phyloP scores from a whole-genome alignment of 2,888 invertebrate genomes.

The Pteria penguin region DNA sequence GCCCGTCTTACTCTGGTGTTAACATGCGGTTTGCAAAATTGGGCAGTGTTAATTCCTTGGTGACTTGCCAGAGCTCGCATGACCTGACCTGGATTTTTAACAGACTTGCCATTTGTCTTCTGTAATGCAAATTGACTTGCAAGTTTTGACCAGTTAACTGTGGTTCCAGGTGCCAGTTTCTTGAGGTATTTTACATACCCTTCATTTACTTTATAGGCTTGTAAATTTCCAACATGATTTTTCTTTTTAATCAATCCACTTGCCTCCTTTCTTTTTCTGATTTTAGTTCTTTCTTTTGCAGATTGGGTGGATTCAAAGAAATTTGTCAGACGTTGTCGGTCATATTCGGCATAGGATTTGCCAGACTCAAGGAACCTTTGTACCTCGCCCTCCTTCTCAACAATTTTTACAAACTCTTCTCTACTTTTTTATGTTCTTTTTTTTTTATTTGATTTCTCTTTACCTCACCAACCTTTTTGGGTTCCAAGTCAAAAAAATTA shows the following conservation, averaged over 20 bases:
- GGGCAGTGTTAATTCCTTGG: not conserved
- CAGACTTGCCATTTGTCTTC: not conserved
- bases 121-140: not conserved
- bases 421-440: not conserved
- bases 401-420: not conserved
- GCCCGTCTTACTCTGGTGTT: constrained; percentile 2
- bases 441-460: not conserved
- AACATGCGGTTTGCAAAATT: not conserved
- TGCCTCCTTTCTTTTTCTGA: not conserved
- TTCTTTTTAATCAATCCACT: not conserved
- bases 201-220: too few species aligned
- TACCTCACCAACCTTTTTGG: not conserved
- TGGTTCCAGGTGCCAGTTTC: not conserved
- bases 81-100: not conserved
- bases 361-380: not conserved
- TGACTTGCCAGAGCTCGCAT: not conserved
- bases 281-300: not conserved
- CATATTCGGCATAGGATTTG: not conserved
- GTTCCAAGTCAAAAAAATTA: not conserved
- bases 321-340: not conserved
- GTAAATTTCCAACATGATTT: not conserved
- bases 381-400: not conserved
- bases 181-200: not conserved
- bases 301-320: not conserved
- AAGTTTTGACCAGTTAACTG: not conserved